Conservation (phyloP, 2,797 vertebrate species). For the Ammospiza maritima region DNA sequence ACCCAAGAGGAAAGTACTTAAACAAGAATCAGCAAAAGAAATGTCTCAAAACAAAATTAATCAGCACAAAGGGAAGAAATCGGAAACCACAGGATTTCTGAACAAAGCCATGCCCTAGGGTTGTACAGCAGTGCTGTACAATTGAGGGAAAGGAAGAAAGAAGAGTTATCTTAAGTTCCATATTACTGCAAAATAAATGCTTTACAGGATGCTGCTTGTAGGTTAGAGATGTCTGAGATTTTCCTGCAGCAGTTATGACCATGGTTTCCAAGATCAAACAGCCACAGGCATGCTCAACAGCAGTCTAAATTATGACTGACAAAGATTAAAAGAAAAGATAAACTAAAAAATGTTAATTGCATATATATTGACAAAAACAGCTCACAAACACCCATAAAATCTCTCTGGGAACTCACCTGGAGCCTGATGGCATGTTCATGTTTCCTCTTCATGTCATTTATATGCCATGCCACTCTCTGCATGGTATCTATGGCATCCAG, state of each 20-base stretch:
- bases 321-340: constrained; percentile 38
- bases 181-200: constrained; percentile 35
- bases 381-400: background rate
- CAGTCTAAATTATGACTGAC: constrained; percentile 26
- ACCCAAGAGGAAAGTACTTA: background rate
- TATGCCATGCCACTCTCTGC: constrained; percentile 98
- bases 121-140: constrained; percentile 24
- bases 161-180: constrained; percentile 53
- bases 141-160: constrained; percentile 36
- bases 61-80: constrained; percentile 55
- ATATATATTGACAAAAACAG: background rate
- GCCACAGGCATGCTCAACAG: background rate
- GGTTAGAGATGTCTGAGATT: constrained; percentile 20
- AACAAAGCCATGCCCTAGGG: constrained; percentile 57
- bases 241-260: constrained; percentile 41
- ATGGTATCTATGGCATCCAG: constrained; percentile 97
- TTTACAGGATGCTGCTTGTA: constrained; percentile 54
- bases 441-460: constrained; percentile 99
- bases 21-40: constrained; percentile 32
- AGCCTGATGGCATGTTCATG: constrained; percentile 93
- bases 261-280: constrained; percentile 17
- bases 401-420: constrained; percentile 81
- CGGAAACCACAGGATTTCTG: constrained; percentile 50
- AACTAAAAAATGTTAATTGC: constrained; percentile 24
- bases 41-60: constrained; percentile 50